phyloP scores from a whole-genome alignment of 2,113 vertebrate genomes.

The Macrotus californicus region DNA sequence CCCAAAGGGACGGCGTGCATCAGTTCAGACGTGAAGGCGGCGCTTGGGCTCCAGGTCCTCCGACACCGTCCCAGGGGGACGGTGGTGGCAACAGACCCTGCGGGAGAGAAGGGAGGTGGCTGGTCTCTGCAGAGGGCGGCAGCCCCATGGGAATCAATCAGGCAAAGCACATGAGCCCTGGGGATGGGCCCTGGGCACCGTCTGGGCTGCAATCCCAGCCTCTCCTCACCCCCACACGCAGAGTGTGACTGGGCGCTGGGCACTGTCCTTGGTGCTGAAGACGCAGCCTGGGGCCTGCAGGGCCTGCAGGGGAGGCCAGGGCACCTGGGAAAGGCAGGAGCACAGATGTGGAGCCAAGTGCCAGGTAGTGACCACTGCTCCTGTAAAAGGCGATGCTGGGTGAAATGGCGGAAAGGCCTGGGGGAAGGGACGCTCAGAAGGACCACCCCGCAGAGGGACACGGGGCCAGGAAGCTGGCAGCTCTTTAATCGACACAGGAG shows the following conservation, averaged over 20 bases:
- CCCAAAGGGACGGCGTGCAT: neutral
- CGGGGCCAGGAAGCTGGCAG: fast-evolving
- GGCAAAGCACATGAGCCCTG: fast-evolving
- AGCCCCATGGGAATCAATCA: no score
- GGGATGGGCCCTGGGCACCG: fast-evolving
- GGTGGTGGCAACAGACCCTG: no score
- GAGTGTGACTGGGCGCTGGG: neutral
- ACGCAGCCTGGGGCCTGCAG: fast-evolving
- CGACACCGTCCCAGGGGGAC: no score
- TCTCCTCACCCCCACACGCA: no score
- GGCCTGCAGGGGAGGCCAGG: no score
- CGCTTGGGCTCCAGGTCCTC: neutral
- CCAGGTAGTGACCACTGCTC: fast-evolving
- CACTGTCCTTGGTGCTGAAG: neutral
- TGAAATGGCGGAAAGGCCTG: fast-evolving
- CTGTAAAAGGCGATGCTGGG: fast-evolving
- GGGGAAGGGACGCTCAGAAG: neutral
- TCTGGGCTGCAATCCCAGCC: fast-evolving
- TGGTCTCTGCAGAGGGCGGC: neutral
- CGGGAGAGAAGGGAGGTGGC: no score
- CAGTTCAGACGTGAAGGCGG: neutral
- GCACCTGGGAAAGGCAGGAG: no score
- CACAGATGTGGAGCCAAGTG: fast-evolving
- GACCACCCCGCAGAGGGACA: neutral
- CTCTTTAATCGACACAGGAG: no score